Evolutionary conservation across 2,888 invertebrate genomes (phyloP).

Genomic region (Dicranocentrus wangi): DNA sequence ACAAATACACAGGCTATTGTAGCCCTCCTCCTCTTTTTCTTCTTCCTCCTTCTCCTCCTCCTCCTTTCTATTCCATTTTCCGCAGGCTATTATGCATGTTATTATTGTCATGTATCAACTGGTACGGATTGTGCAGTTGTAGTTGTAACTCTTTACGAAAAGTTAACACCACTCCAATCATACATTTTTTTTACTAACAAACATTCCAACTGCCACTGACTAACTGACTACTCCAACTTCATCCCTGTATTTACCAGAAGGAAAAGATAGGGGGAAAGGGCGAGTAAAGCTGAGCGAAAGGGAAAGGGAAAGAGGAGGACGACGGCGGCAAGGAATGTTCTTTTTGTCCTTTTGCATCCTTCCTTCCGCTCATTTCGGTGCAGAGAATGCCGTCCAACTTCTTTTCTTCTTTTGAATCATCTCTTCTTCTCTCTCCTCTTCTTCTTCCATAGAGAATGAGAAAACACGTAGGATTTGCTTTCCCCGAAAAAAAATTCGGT

Average conservation of each 20-base stretch:
- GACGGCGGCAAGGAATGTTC: not conserved
- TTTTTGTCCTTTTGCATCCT: slow-evolving; percentile 15
- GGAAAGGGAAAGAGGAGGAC: not conserved
- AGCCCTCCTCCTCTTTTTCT: too few relatives aligned
- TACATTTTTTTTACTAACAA: too few relatives aligned
- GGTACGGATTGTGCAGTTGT: too few relatives aligned
- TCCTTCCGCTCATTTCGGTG: not conserved
- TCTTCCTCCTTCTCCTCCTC: too few relatives aligned
- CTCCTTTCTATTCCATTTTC: too few relatives aligned
- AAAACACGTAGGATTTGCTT: slow-evolving; percentile 16
- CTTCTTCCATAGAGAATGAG: not conserved
- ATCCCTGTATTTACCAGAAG: not conserved
- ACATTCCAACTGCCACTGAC: too few relatives aligned
- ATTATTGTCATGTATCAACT: too few relatives aligned
- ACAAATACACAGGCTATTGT: too few relatives aligned
- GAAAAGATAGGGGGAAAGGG: not conserved
- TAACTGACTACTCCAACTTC: too few relatives aligned
- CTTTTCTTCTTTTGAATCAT: not conserved
- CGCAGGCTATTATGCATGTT: too few relatives aligned
- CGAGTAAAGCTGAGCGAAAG: not conserved
- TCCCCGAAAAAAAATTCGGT: slow-evolving; percentile 1
- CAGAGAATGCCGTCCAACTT: not conserved
- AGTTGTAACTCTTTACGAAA: too few relatives aligned
- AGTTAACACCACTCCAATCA: too few relatives aligned
- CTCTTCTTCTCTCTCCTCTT: not conserved